phyloP scores from a whole-genome alignment of 2,888 invertebrate species.

The Laspeyria flexula region DNA sequence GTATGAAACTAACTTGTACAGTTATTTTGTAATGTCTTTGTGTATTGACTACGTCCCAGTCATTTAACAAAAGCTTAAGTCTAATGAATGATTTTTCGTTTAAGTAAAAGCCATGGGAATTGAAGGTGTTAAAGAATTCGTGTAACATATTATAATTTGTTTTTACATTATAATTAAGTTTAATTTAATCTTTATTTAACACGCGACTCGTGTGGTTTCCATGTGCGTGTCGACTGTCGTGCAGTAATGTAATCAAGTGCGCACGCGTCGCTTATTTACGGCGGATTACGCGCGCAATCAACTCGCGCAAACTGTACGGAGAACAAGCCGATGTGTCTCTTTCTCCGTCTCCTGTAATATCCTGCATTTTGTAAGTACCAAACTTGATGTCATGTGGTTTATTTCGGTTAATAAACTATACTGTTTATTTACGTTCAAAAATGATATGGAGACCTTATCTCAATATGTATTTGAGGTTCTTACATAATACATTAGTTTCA shows the following conservation, averaged over 20 bases:
- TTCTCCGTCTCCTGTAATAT: conserved; percentile 40
- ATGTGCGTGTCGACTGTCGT: conserved; percentile 59
- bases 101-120: neutral
- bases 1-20: neutral
- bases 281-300: conserved; percentile 82
- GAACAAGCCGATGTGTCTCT: conserved; percentile 38
- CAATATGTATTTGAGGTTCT: no score
- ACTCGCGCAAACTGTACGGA: conserved; percentile 57
- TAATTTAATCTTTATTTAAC: conserved; percentile 39
- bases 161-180: conserved; percentile 24
- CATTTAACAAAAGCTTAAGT: neutral
- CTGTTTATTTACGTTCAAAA: no score
- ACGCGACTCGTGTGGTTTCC: conserved; percentile 56
- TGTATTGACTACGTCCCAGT: neutral
- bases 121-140: neutral
- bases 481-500: no score
- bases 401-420: no score
- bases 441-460: no score
- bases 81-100: neutral
- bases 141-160: conserved; percentile 1
- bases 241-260: conserved; percentile 76
- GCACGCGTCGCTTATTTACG: conserved; percentile 81
- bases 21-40: neutral
- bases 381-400: neutral
- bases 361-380: no score